Percentiles rank a stretch among this genome's conserved stretches.
Evolutionary conservation across 2,113 vertebrate genomes (phyloP).

Genomic region (Lepus europaeus): DNA sequence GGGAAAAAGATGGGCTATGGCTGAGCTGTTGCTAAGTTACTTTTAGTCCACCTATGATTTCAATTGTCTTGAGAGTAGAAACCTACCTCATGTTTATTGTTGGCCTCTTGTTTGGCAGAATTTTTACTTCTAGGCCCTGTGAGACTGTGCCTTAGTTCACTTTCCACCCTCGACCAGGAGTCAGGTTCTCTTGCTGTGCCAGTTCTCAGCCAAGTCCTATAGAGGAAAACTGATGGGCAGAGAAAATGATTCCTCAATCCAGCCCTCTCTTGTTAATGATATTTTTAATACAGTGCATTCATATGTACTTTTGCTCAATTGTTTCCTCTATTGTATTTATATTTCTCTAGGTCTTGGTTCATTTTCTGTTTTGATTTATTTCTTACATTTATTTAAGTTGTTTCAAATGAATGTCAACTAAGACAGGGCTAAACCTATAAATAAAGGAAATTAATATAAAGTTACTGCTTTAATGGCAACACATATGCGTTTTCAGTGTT

Average conservation of each 20-base stretch:
- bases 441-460: slow-evolving; percentile 30
- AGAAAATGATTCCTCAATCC: not conserved
- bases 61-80: not conserved
- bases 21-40: not conserved
- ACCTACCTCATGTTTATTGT: not conserved
- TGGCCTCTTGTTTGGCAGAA: not conserved
- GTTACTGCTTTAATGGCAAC: not conserved
- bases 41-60: not conserved
- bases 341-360: slow-evolving; percentile 1
- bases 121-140: not conserved
- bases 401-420: slow-evolving; percentile 37
- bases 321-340: not conserved
- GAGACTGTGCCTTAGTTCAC: not conserved
- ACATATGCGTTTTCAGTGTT: not conserved
- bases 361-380: slow-evolving; percentile 53
- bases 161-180: not conserved
- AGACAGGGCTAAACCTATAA: not conserved
- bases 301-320: not conserved
- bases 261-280: not conserved
- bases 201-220: not conserved
- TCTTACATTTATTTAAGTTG: slow-evolving; percentile 43
- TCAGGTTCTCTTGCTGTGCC: not conserved
- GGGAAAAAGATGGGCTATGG: not conserved
- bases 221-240: not conserved
- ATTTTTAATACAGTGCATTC: not conserved